Evolutionary conservation across 2,113 vertebrate genomes (phyloP), one percentile per base, ranked within the genome.

Genomic region (Oxygymnocypris stewartii): DNA sequence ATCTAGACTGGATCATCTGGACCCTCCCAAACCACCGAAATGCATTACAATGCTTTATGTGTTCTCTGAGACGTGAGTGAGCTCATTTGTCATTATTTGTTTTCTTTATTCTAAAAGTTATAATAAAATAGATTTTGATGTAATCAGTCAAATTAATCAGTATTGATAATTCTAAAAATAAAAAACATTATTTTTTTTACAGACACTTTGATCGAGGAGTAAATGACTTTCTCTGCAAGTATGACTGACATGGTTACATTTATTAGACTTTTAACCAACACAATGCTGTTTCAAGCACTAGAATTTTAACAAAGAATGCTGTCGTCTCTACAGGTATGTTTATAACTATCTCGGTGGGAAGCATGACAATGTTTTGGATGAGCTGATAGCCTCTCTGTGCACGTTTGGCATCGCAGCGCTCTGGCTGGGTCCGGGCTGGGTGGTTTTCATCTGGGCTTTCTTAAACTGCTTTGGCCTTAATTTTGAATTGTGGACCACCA

Each of bases 161-260:
- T 14, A 31, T 1, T 69, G 0, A 18, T 14, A 8, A 65, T 40
- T 37, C 20, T 37, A n/a, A 54, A 18, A 31, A 57, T 67, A 10
- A 31, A 47, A 20, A 28, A 18, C 1, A 23, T 79, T 51, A 4
- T 49, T 2, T 42, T 73, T 77, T 23, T 25, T 84, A 28, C 71
- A 99, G 98, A 82, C 97, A 99, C 91, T 99, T 99, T 77, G 97
- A 99, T 93, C 93, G 98, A 90, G 98, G 98, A 63, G 99, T 99
- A 90, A 98, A 99, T 0, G 97, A 99, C 82, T 99, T 97, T 97
- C 94, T 99, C 3, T 99, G 97, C 97, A 99, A 97, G 97, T 99
- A 94, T 81, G 74, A 59, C 16, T 42, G n/a, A 57, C 6, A 6
- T 12, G 18, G 1, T 44, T 42, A 23, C 28, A 9, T 75, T 63